A percentile compares a stretch with the other conserved stretches of the same genome.
Conservation (phyloP, 2,113 vertebrate genomes). For the Pheucticus melanocephalus region DNA sequence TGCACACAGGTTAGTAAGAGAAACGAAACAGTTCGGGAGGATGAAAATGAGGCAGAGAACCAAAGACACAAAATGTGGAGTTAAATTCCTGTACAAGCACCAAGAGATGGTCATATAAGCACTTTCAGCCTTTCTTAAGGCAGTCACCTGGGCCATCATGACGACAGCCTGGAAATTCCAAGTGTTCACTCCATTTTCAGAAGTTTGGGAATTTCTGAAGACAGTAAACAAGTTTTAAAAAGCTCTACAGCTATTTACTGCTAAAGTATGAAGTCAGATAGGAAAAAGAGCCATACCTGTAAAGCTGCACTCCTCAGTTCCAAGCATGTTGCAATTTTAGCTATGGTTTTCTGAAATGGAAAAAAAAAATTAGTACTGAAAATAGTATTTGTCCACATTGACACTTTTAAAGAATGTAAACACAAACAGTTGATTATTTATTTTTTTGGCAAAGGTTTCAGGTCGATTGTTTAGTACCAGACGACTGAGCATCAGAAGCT, state of each 20-base stretch:
- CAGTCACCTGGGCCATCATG: background rate
- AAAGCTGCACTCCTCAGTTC: constrained; percentile 93
- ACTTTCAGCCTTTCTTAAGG: background rate
- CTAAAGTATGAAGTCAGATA: background rate
- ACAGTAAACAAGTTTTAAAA: background rate
- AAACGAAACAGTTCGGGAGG: background rate
- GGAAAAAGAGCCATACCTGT: constrained; percentile 79
- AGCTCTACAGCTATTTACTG: background rate
- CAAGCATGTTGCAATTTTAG: constrained; percentile 96
- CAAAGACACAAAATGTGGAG: background rate
- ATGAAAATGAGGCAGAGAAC: background rate
- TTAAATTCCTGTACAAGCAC: background rate
- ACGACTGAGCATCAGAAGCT: background rate
- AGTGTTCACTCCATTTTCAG: background rate
- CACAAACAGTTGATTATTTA: background rate
- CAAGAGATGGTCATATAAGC: background rate
- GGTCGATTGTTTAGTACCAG: background rate
- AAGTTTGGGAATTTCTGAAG: background rate
- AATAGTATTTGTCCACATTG: background rate
- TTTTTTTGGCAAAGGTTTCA: background rate
- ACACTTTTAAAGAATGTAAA: background rate
- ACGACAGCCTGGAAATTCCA: background rate
- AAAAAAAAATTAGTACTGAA: background rate
- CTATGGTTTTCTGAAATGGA: constrained; percentile 87
- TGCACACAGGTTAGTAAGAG: background rate